These are phyloP conservation scores for Dastarcus helophoroides DNA, from an alignment of 2,888 invertebrate species.

Conservation along the genomic window DNA sequence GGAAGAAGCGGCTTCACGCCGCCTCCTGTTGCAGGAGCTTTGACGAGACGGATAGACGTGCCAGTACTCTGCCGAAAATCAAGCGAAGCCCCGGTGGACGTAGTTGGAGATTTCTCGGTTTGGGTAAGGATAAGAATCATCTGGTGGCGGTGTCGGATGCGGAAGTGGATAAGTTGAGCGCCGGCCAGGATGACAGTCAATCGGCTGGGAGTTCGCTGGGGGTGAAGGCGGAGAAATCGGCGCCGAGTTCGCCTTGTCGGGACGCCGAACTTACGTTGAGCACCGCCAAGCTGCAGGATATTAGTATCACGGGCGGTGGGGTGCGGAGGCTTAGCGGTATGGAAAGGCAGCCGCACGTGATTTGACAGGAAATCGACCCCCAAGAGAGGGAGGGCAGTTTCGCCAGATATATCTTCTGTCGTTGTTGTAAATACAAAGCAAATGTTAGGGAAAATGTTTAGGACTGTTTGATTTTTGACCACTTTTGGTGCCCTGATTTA, in stretches of 20 bases:
- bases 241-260: too few species aligned
- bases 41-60: slow-evolving; percentile 26
- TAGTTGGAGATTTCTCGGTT: slow-evolving; percentile 32
- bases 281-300: too few species aligned
- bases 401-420: slow-evolving; percentile 36
- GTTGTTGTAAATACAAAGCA: slow-evolving; percentile 37
- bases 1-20: slow-evolving; percentile 23
- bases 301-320: too few species aligned
- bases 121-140: slow-evolving; percentile 30
- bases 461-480: too few species aligned
- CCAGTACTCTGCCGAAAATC: slow-evolving; percentile 32
- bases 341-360: slow-evolving; percentile 25
- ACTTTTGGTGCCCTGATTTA: too few species aligned
- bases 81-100: slow-evolving; percentile 25
- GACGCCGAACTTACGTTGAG: too few species aligned
- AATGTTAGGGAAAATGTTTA: slow-evolving; percentile 34
- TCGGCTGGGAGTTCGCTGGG: too few species aligned
- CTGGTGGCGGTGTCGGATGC: slow-evolving; percentile 29
- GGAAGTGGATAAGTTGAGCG: slow-evolving; percentile 24
- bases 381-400: slow-evolving; percentile 32
- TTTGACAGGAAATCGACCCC: slow-evolving; percentile 35
- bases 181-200: too few species aligned
- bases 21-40: slow-evolving; percentile 27
- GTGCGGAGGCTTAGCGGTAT: too few species aligned
- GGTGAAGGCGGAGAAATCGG: too few species aligned